phyloP scores from a whole-genome alignment of 1,140 invertebrate species.

The Scaptodrosophila lebanonensis region DNA sequence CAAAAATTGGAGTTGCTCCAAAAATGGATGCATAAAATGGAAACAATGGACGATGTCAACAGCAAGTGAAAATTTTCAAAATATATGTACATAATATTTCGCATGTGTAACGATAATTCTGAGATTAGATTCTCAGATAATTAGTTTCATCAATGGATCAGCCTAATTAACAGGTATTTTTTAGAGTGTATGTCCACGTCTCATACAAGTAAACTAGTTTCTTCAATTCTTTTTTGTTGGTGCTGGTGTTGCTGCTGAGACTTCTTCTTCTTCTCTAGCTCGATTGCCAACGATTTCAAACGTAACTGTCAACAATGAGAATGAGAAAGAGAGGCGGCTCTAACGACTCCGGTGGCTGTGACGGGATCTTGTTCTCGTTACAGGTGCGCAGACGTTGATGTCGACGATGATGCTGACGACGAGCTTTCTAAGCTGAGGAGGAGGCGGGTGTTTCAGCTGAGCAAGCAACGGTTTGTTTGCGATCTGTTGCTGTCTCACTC shows the following conservation, averaged over 20 bases:
- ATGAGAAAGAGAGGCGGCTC: constrained; percentile 14
- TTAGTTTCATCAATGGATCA: too few species aligned
- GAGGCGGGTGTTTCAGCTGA: too few species aligned
- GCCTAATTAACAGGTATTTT: too few species aligned
- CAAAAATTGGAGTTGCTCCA: too few species aligned
- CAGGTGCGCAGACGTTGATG: constrained; percentile 6
- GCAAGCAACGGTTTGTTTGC: neutral
- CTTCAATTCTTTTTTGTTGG: neutral
- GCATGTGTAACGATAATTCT: too few species aligned
- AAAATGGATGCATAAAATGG: too few species aligned
- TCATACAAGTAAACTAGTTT: constrained; percentile 62
- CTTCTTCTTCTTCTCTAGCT: constrained; percentile 42
- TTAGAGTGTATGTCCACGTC: too few species aligned
- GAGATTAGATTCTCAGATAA: too few species aligned
- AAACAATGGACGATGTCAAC: too few species aligned
- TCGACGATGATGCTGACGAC: constrained; percentile 7
- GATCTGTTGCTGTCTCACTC: constrained; percentile 13
- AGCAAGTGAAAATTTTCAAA: too few species aligned
- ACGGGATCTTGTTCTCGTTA: constrained; percentile 4
- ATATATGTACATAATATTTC: too few species aligned
- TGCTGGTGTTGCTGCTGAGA: constrained; percentile 22
- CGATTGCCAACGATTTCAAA: constrained; percentile 32
- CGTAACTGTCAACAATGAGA: constrained; percentile 48
- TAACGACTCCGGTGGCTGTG: neutral
- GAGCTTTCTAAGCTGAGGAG: constrained; percentile 13